A percentile compares a stretch with the other conserved stretches of the same genome.
Conservation (phyloP, 2,888 invertebrate genomes). For the Nemurella pictetii region DNA sequence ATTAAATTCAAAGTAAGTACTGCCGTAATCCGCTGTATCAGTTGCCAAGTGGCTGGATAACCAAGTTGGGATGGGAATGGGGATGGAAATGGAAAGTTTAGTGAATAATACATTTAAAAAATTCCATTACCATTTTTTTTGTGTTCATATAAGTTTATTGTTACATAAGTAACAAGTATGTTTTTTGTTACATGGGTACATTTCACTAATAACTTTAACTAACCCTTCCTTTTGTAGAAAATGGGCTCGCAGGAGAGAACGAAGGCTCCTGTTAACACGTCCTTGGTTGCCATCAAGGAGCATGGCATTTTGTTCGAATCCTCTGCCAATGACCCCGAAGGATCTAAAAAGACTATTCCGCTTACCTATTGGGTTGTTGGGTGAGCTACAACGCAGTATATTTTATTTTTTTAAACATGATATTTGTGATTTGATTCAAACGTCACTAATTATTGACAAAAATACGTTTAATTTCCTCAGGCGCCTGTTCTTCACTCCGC, state of each 20-base stretch:
- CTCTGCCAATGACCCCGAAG: conserved; percentile 42
- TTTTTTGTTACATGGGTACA: no score
- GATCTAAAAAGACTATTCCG: conserved; percentile 50
- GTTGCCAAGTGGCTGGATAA: no score
- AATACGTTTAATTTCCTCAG: conserved; percentile 54
- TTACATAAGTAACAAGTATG: background rate
- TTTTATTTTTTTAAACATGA: background rate
- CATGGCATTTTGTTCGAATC: conserved; percentile 72
- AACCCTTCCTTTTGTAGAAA: conserved; percentile 1
- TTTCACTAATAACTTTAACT: background rate
- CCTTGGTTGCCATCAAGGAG: conserved; percentile 79
- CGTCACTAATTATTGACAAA: background rate
- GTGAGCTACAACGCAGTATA: conserved; percentile 53
- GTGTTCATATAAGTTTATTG: background rate
- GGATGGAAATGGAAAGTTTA: no score
- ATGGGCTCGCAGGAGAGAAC: conserved; percentile 35
- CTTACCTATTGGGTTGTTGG: conserved; percentile 80
- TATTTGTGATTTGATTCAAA: background rate
- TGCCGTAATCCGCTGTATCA: background rate
- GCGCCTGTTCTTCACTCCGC: conserved; percentile 74
- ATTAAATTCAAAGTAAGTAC: conserved; percentile 59
- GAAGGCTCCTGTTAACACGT: conserved; percentile 66
- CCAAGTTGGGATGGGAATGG: no score
- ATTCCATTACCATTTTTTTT: no score
- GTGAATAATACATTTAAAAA: no score